Evolutionary conservation across 2,113 vertebrate species (phyloP).

Genomic region (Pteronura brasiliensis): DNA sequence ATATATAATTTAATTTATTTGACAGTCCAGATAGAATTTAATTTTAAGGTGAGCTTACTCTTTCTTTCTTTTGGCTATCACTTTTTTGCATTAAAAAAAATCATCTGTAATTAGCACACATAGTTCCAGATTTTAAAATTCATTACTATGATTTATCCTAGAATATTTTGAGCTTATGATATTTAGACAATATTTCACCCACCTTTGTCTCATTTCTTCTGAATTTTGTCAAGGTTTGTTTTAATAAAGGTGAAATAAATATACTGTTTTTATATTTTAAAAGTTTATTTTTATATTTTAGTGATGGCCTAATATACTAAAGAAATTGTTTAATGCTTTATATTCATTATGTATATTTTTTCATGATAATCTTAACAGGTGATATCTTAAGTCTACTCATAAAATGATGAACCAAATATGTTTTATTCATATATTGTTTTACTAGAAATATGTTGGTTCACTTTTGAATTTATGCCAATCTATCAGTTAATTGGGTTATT

Average conservation of each 20-base stretch:
- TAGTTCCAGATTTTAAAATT: conserved; percentile 3
- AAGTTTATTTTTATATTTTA: conserved; percentile 23
- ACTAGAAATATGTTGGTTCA: conserved; percentile 17
- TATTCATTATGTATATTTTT: neutral
- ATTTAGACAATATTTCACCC: neutral
- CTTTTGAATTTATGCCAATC: neutral
- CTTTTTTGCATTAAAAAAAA: neutral
- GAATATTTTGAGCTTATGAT: neutral
- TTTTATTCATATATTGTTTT: conserved; percentile 4
- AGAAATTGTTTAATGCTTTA: neutral
- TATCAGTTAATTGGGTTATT: neutral
- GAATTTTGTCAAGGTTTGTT: neutral
- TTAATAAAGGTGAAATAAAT: neutral
- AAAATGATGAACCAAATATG: neutral
- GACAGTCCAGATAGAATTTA: neutral
- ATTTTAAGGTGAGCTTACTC: neutral
- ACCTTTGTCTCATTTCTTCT: neutral
- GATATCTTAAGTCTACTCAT: neutral
- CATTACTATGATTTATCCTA: neutral
- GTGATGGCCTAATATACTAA: neutral
- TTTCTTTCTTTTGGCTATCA: conserved; percentile 11
- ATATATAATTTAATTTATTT: conserved; percentile 24
- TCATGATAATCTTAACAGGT: neutral
- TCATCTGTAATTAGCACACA: neutral
- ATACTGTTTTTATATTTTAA: neutral